Base-by-base conservation (phyloP, 2,888 invertebrate species). In the Hesperia comma region DNA sequence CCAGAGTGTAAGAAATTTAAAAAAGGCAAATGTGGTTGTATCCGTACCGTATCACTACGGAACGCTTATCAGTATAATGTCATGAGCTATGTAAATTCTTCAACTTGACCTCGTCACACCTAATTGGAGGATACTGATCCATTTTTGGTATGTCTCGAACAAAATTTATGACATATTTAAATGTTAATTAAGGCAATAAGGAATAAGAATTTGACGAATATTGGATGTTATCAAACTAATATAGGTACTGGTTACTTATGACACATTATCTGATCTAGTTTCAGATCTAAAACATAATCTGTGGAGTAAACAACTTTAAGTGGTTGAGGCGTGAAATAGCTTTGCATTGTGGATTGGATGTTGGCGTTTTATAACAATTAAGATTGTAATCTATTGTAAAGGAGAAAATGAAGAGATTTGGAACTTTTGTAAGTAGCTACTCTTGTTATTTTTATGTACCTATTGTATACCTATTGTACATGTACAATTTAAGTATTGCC, bases 131-230 rank as follows among this genome's bases (percentile, higher is more conserved):
- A 88, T 83, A 83, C 80, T 85, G 86, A 86, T 88, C 84, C 80
- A 88, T 81, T 82, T 88, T 84, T 87, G 87, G 90, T 89, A 84
- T 76, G 87, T 87, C 80, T 86, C 80, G 79, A 83, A 81, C 73
- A 75, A 82, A 86, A 88, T 90, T 89, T 88, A 88, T 90, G 83
- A 81, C 79, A 77, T 75, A 82, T 87, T 79, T 87, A 90, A 89
- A 91, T 90, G 88, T 84, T 86, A 91, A 90, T 89, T 74, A 84
- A 85, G 84, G 86, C 85, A 88, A 83, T 84, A 81, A 82, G 83
- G 82, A 85, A 83, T 84, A 76, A 78, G 79, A 80, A 79, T 82
- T 83, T 83, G 82, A 84, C 77, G 76, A 80, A 79, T 83, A 80
- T 84, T 79, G 77, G 81, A 75, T 81, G 77, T 81, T 84, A 81